Evolutionary conservation across 2,113 vertebrate species (phyloP).

Genomic region (Aphyosemion australe): DNA sequence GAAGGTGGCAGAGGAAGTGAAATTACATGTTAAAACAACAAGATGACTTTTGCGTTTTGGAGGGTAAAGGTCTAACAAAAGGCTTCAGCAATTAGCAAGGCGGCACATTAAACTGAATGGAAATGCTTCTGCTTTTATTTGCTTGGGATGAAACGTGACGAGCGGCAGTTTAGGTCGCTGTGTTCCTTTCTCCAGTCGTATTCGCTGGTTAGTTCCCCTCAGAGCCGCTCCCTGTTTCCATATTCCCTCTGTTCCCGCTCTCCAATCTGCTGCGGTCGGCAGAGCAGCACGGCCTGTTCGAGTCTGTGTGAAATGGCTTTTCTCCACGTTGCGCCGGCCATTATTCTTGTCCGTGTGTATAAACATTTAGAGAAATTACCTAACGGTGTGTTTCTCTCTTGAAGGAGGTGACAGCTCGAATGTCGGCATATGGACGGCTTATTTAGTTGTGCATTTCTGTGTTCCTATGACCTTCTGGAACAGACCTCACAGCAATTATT

Average conservation of each 20-base stretch:
- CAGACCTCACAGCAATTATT: conserved; percentile 26
- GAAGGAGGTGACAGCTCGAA: conserved; percentile 25
- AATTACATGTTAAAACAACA: conserved; percentile 54
- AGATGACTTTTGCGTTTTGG: conserved; percentile 5
- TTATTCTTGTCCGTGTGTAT: conserved; percentile 62
- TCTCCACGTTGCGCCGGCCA: conserved; percentile 56
- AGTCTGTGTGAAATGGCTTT: conserved; percentile 57
- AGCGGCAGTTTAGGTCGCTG: conserved; percentile 39
- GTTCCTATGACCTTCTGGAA: conserved; percentile 5
- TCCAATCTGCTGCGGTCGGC: conserved; percentile 70
- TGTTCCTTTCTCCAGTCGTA: conserved; percentile 25
- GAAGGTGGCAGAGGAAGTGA: conserved; percentile 70
- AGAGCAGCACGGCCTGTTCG: conserved; percentile 61
- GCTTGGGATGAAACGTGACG: conserved; percentile 8
- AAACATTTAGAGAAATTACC: conserved; percentile 52
- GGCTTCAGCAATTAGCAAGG: neutral
- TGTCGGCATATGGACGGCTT: conserved; percentile 23
- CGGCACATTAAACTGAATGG: neutral
- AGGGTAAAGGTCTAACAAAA: neutral
- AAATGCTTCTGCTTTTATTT: conserved; percentile 12
- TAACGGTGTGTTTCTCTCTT: conserved; percentile 30
- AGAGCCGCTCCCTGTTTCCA: conserved; percentile 75
- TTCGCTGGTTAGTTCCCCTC: conserved; percentile 56
- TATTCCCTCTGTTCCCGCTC: conserved; percentile 57
- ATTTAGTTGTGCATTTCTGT: neutral